A percentile compares a stretch with the other conserved stretches of the same genome.
phyloP scores from a whole-genome alignment of 1,140 invertebrate species.

The Eriocheir sinensis region DNA sequence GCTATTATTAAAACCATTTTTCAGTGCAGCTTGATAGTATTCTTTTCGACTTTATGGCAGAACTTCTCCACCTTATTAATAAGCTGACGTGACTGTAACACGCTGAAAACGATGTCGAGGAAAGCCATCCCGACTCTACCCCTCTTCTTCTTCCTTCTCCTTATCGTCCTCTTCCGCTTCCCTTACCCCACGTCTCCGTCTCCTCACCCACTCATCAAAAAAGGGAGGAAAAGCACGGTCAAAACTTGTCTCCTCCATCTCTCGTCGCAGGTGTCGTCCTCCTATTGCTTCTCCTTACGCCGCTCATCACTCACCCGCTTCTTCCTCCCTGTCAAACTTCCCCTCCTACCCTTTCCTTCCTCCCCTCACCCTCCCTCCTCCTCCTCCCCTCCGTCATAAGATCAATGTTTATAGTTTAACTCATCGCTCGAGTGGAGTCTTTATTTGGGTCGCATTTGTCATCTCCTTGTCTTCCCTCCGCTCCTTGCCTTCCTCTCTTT shows the following conservation, averaged over 20 bases:
- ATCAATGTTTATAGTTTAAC: constrained; percentile 6
- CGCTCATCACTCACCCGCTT: not conserved
- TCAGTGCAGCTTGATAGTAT: too few relatives aligned
- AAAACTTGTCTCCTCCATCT: too few relatives aligned
- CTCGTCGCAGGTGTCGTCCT: too few relatives aligned
- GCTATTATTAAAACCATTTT: too few relatives aligned
- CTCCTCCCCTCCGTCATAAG: not conserved
- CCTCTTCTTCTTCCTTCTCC: not conserved
- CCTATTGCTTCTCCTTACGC: too few relatives aligned
- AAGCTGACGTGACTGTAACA: too few relatives aligned
- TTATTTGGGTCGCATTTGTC: not conserved
- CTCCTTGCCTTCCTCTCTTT: too few relatives aligned
- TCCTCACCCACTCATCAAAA: not conserved
- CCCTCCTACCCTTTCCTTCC: not conserved
- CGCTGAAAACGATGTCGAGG: too few relatives aligned
- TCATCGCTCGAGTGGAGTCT: not conserved
- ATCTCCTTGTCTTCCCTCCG: not conserved
- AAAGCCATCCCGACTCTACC: too few relatives aligned
- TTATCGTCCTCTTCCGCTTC: not conserved
- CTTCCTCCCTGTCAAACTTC: not conserved
- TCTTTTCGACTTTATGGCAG: too few relatives aligned
- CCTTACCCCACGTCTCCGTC: not conserved
- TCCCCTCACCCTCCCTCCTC: not conserved
- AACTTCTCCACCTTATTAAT: too few relatives aligned
- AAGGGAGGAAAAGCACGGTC: too few relatives aligned